A percentile compares a stretch with the other conserved stretches of the same genome.
phyloP scores from a whole-genome alignment of 2,113 vertebrate genomes.

The Ciconia maguari region DNA sequence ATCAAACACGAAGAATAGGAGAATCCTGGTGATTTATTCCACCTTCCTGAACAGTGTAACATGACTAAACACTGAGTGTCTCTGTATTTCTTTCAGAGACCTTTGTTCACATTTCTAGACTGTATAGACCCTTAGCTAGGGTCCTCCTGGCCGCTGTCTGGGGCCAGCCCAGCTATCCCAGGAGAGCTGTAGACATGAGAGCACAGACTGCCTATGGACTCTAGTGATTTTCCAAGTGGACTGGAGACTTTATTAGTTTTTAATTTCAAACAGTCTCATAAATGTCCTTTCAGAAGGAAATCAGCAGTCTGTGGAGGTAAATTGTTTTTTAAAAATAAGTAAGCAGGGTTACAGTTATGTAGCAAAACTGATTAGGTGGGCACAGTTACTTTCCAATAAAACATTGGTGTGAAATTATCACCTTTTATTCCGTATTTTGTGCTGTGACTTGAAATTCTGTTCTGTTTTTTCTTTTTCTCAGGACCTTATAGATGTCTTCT shows the following conservation, averaged over 20 bases:
- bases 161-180: background rate
- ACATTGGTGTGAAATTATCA: background rate
- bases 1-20: background rate
- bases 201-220: background rate
- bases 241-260: constrained; percentile 44
- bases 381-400: background rate
- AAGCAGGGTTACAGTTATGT: background rate
- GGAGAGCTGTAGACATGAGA: background rate
- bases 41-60: background rate
- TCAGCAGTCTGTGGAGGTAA: background rate
- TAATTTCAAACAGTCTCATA: constrained; percentile 35
- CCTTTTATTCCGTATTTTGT: background rate
- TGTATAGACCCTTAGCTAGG: background rate
- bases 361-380: constrained; percentile 14
- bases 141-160: background rate
- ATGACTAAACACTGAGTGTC: background rate
- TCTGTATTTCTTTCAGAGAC: background rate
- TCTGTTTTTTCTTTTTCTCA: background rate
- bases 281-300: constrained; percentile 48
- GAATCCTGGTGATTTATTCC: background rate
- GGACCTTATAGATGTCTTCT: background rate
- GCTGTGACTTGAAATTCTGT: background rate
- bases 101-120: background rate
- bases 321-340: background rate
- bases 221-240: background rate